Evolutionary conservation across 2,888 invertebrate genomes (phyloP).

Genomic region (Pachliopta kotzebuea): DNA sequence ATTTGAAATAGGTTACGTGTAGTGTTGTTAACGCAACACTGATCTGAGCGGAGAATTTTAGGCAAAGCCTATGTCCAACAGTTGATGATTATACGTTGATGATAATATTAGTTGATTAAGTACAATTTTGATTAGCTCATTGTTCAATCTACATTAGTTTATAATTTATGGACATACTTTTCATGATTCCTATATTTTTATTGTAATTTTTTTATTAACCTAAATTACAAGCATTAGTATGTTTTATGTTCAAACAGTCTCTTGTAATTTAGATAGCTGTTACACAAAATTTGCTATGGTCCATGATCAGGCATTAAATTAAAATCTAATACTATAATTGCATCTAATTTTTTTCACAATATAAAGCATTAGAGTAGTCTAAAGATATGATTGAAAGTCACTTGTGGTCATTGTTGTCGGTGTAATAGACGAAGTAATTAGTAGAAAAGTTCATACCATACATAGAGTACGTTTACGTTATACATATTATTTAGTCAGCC

Average conservation of each 20-base stretch:
- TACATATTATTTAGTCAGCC: slow-evolving; percentile 37
- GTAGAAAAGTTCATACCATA: slow-evolving; percentile 21
- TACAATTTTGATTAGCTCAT: slow-evolving; percentile 9
- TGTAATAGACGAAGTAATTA: slow-evolving; percentile 39
- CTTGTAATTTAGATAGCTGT: slow-evolving; percentile 11
- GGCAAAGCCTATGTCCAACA: no score
- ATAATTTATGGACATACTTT: slow-evolving; percentile 10
- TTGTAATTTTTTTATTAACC: slow-evolving; percentile 4
- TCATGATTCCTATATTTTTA: not conserved
- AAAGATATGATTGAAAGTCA: slow-evolving; percentile 75
- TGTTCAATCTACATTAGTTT: not conserved
- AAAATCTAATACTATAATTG: slow-evolving; percentile 34
- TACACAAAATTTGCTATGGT: slow-evolving; percentile 12
- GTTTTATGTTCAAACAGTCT: slow-evolving; percentile 17
- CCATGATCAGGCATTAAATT: slow-evolving; percentile 17
- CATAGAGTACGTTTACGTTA: slow-evolving; percentile 31
- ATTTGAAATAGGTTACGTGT: not conserved
- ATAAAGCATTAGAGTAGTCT: slow-evolving; percentile 52
- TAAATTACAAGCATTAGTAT: slow-evolving; percentile 13
- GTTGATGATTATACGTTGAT: not conserved
- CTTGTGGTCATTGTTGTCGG: slow-evolving; percentile 49
- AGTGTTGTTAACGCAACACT: no score
- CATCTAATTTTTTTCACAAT: slow-evolving; percentile 39
- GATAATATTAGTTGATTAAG: slow-evolving; percentile 15
- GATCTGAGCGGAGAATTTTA: no score